A percentile compares a stretch with the other conserved stretches of the same genome.
Conservation (phyloP, 1,140 invertebrate species). For the Drosophila rufa region DNA sequence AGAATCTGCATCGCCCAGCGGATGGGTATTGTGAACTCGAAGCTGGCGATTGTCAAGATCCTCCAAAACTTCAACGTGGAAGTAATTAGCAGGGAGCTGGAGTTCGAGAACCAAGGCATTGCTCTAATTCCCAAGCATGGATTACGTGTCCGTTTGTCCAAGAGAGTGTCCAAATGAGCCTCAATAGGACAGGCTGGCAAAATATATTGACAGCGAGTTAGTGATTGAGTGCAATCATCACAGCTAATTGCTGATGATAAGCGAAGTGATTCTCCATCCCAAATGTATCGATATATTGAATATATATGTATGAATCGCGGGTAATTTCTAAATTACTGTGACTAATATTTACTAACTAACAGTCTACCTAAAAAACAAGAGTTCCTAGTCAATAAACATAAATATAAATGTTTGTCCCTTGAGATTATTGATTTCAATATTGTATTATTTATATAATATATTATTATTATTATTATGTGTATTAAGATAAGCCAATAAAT, state of each 20-base stretch:
- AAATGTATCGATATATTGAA: background rate
- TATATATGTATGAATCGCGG: too few species aligned
- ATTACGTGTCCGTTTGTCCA: conserved; percentile 66
- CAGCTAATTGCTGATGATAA: background rate
- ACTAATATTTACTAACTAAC: too few species aligned
- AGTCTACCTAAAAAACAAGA: too few species aligned
- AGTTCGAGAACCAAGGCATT: conserved; percentile 57
- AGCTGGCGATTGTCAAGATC: conserved; percentile 66
- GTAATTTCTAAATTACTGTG: too few species aligned
- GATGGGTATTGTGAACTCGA: conserved; percentile 66
- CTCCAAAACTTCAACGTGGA: conserved; percentile 68
- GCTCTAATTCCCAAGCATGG: conserved; percentile 63
- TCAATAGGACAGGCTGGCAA: background rate
- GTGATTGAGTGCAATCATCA: conserved; percentile 24
- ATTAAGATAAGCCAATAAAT: background rate
- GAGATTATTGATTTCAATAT: too few species aligned
- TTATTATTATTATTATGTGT: too few species aligned
- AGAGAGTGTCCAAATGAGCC: conserved; percentile 22
- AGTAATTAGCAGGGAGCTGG: conserved; percentile 53
- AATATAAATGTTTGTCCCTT: too few species aligned
- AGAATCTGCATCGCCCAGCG: conserved; percentile 85
- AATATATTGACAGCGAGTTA: background rate
- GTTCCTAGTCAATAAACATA: too few species aligned
- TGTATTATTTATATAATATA: too few species aligned
- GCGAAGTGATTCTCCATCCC: too few species aligned